A percentile compares a stretch with the other conserved stretches of the same genome.
These are phyloP conservation scores for Caenorhabditis imperialis DNA, from an alignment of 2,888 invertebrate genomes.

Conservation along the genomic window DNA sequence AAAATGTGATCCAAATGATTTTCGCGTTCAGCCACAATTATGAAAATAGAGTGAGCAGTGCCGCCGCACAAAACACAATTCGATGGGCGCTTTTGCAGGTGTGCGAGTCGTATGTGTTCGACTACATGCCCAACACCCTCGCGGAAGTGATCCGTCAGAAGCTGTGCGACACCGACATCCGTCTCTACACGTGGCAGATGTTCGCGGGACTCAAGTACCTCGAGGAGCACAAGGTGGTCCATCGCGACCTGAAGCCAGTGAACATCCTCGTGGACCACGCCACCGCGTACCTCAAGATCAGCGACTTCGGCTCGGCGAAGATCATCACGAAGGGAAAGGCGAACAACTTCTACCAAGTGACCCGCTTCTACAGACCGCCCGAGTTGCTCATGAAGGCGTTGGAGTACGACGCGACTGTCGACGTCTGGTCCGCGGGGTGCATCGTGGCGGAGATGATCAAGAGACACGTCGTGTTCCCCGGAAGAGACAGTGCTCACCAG, in stretches of 20 bases:
- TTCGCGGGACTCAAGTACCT: conserved; percentile 68
- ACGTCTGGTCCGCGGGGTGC: conserved; percentile 70
- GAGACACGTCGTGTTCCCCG: conserved; percentile 62
- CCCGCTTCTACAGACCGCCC: conserved; percentile 72
- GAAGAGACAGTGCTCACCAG: conserved; percentile 57
- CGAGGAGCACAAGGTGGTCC: conserved; percentile 47
- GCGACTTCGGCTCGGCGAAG: conserved; percentile 72
- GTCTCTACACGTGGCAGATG: conserved; percentile 71
- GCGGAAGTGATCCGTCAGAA: conserved; percentile 41
- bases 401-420: conserved; percentile 55
- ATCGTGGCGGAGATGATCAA: conserved; percentile 68
- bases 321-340: conserved; percentile 44
- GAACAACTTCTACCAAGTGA: conserved; percentile 66
- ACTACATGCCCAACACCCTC: conserved; percentile 61
- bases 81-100: conserved; percentile 42
- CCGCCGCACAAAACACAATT: background rate
- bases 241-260: conserved; percentile 57
- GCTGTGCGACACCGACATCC: conserved; percentile 58
- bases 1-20: conserved; percentile 65
- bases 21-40: conserved; percentile 61
- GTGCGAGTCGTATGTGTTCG: conserved; percentile 66
- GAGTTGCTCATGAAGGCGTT: conserved; percentile 64
- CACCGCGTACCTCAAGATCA: conserved; percentile 63
- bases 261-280: conserved; percentile 67
- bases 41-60: conserved; percentile 23